Base-by-base conservation (phyloP, 2,113 vertebrate species). In the Platysteira castanea region DNA sequence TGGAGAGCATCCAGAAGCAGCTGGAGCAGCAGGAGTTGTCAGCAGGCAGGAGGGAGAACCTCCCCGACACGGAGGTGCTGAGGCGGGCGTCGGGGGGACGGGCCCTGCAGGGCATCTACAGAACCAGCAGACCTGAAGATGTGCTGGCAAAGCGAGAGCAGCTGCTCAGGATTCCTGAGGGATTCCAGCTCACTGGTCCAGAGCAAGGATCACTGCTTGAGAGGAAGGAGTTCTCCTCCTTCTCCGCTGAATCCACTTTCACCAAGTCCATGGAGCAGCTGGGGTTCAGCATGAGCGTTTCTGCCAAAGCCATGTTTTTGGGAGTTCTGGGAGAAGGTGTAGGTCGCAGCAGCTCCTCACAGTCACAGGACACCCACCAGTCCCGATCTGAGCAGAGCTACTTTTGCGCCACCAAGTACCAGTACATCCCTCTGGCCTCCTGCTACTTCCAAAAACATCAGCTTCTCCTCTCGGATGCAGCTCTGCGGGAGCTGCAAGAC, bases 21-120 rank as follows among this genome's bases (percentile, higher is more conserved):
- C 86, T 97, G 64, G 67, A 64, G 26, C 14, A 52, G 46, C 77
- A 52, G 35, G 80, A 97, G 6, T 7, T 13, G 1, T 56, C 59
- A 23, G 7, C 74, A 19, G 18, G 8, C 60, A 67, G 44, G 16
- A 71, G 13, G 1, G 44, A 94, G 83, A 97, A 83, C 1, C 21
- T 97, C 24, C 47, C 94, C 0, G 95, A 96, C 8, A 11, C 2
- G 7, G 92, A 98, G 17, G 37, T 98, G 33, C 30, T 98, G 79
- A 92, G 41, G 80, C 6, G 33, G 59, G 97, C 96, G 1, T 98
- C 98, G 1, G 97, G 97, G 75, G 98, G 97, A 1, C 65, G 98
- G 61, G 97, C 97, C 50, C 93, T 98, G 49, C 92, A 96, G 54
- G 98, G 98, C 67, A 96, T 98, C 81, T 98, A 96, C 50, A 93